Conservation (phyloP, 2,888 invertebrate species). For the Caradrina kadenii region DNA sequence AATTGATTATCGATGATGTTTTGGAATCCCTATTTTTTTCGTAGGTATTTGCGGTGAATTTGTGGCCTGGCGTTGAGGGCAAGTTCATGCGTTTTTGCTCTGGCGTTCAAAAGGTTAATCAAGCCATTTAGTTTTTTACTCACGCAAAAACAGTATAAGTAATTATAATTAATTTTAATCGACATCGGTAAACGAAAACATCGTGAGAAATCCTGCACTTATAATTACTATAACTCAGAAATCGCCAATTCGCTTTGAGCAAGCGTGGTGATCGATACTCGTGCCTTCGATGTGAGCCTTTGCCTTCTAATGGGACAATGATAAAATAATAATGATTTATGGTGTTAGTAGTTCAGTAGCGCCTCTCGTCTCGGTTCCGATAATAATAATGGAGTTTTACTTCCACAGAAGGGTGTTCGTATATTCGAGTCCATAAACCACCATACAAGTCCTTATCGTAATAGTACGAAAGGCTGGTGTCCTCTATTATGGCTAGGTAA, state of each 20-base stretch:
- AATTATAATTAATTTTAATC: background rate
- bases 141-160: background rate
- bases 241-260: too few relatives aligned
- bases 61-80: too few relatives aligned
- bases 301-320: too few relatives aligned
- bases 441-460: constrained; percentile 45
- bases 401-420: constrained; percentile 72
- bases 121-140: background rate
- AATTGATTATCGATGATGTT: too few relatives aligned
- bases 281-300: background rate
- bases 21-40: too few relatives aligned
- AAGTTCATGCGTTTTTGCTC: too few relatives aligned
- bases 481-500: constrained; percentile 71
- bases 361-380: constrained; percentile 6
- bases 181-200: too few relatives aligned
- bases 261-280: too few relatives aligned
- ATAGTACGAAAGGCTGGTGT: constrained; percentile 47
- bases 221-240: too few relatives aligned
- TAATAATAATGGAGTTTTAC: constrained; percentile 63
- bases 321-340: background rate
- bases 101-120: too few relatives aligned
- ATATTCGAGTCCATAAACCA: constrained; percentile 55
- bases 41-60: too few relatives aligned
- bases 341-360: constrained; percentile 13
- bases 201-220: too few relatives aligned